phyloP scores from a whole-genome alignment of 2,888 invertebrate genomes.

The Polymixis flavicincta region DNA sequence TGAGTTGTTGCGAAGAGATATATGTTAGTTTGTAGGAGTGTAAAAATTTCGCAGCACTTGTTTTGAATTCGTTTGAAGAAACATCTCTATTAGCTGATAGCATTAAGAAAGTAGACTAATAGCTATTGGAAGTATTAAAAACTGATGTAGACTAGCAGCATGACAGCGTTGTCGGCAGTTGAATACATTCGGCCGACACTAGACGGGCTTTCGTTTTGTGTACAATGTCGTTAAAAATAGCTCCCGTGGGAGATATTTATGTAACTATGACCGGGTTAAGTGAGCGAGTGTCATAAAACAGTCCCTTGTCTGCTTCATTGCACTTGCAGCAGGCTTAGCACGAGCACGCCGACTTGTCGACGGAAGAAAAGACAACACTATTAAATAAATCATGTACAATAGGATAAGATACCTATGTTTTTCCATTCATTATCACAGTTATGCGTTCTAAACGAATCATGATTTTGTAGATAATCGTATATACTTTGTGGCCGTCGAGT shows the following conservation, averaged over 20 bases:
- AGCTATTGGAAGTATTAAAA: conserved; percentile 49
- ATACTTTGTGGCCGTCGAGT: no score
- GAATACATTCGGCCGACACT: conserved; percentile 69
- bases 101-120: conserved; percentile 54
- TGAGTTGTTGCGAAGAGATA: conserved; percentile 35
- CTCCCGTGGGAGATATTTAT: conserved; percentile 86
- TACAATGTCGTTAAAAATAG: conserved; percentile 86
- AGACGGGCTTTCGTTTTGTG: conserved; percentile 80
- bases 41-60: conserved; percentile 28
- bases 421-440: no score
- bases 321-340: no score
- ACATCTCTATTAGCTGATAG: conserved; percentile 41
- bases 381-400: no score
- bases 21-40: conserved; percentile 18
- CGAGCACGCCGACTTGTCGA: no score
- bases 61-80: conserved; percentile 34
- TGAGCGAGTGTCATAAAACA: conserved; percentile 80
- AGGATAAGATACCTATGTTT: no score
- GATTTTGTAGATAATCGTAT: no score
- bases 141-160: conserved; percentile 48
- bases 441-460: no score
- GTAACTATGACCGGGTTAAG: conserved; percentile 89
- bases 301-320: conserved; percentile 72
- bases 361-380: no score
- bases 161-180: conserved; percentile 67